These are phyloP conservation scores for Radopholus similis DNA, from an alignment of 1,140 invertebrate genomes.

Conservation along the genomic window DNA sequence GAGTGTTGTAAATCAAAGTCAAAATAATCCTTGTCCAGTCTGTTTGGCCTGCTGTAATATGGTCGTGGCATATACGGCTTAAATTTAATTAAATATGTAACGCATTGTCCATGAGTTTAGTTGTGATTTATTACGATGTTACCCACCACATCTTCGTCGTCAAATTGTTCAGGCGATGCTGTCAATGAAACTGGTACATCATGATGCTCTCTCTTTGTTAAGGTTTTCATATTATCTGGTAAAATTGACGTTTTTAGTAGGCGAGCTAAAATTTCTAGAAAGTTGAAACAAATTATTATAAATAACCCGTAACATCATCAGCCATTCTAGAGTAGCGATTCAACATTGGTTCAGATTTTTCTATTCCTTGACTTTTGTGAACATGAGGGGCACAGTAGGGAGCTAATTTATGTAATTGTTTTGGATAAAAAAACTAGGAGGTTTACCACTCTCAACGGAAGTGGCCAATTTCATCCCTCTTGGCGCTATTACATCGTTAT, in stretches of 20 bases:
- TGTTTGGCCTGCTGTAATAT: conserved; percentile 57
- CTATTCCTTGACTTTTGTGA: conserved; percentile 47
- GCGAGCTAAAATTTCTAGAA: conserved; percentile 21
- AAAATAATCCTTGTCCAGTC: conserved; percentile 58
- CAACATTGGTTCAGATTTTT: conserved; percentile 27
- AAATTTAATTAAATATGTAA: conserved; percentile 12
- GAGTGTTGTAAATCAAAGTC: conserved; percentile 59
- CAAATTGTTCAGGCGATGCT: conserved; percentile 44
- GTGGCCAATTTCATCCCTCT: conserved; percentile 27
- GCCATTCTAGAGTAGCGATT: conserved; percentile 50
- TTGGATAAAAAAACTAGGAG: not conserved
- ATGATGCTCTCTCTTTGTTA: conserved; percentile 51
- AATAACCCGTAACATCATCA: conserved; percentile 47
- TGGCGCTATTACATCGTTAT: conserved; percentile 42
- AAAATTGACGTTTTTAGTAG: conserved; percentile 49
- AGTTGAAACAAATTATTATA: not conserved
- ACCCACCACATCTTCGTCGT: conserved; percentile 46
- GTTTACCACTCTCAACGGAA: conserved; percentile 22
- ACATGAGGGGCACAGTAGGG: conserved; percentile 57
- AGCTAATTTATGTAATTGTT: conserved; percentile 30
- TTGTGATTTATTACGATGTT: conserved; percentile 10
- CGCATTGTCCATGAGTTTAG: not conserved
- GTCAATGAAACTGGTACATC: conserved; percentile 47
- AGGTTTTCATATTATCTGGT: conserved; percentile 44
- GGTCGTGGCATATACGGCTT: conserved; percentile 49